Conservation (phyloP, 2,797 vertebrate species). For the Myioborus miniatus region DNA sequence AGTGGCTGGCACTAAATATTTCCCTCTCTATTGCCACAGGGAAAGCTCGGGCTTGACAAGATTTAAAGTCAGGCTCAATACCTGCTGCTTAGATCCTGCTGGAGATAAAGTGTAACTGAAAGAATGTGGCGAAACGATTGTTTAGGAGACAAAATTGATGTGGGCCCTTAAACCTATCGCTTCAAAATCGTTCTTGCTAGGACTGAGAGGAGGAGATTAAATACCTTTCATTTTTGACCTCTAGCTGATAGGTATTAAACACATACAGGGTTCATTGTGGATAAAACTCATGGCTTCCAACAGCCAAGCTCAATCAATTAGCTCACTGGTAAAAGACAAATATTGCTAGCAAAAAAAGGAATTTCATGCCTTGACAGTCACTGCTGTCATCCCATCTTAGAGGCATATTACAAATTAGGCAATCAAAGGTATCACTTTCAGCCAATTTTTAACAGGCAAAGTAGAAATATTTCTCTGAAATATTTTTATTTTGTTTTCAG, state of each 20-base stretch:
- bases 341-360: not conserved
- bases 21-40: not conserved
- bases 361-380: not conserved
- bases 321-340: conserved; percentile 3
- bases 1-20: conserved; percentile 20
- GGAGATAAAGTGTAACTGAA: conserved; percentile 41
- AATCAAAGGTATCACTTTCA: not conserved
- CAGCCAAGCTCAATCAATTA: not conserved
- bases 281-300: not conserved
- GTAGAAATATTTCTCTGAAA: not conserved
- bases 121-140: not conserved
- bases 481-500: conserved; percentile 12
- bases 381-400: not conserved
- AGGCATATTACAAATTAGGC: not conserved
- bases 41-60: not conserved
- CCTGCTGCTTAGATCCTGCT: conserved; percentile 27
- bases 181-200: not conserved
- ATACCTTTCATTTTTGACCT: not conserved
- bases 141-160: conserved; percentile 22
- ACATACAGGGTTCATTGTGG: not conserved
- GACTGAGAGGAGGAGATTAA: not conserved
- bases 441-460: not conserved
- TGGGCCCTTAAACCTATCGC: conserved; percentile 8
- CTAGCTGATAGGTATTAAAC: not conserved
- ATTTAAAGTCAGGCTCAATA: conserved; percentile 34